phyloP scores from a whole-genome alignment of 2,113 vertebrate species.

The Crotalus helleri region DNA sequence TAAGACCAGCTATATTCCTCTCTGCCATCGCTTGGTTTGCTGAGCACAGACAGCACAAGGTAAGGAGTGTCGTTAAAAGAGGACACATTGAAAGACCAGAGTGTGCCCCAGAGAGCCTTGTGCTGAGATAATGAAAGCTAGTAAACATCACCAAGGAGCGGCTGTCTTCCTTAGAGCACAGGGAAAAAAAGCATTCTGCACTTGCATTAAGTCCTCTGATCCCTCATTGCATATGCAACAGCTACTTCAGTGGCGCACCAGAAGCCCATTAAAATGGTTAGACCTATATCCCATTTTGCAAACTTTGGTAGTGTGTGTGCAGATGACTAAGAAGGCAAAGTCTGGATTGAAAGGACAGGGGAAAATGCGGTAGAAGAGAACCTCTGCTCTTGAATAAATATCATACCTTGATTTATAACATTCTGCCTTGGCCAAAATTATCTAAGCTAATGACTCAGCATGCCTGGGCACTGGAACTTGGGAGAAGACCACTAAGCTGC shows the following conservation, averaged over 20 bases:
- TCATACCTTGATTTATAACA: background rate
- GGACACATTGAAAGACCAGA: slow-evolving; percentile 68
- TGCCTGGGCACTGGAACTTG: background rate
- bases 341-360: background rate
- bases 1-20: slow-evolving; percentile 69
- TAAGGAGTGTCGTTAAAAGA: slow-evolving; percentile 65
- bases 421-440: background rate
- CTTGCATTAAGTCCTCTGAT: slow-evolving; percentile 44
- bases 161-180: slow-evolving; percentile 61
- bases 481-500: background rate
- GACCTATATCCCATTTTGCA: slow-evolving; percentile 1
- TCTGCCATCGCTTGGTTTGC: slow-evolving; percentile 71
- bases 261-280: slow-evolving; percentile 54
- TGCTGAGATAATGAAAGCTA: slow-evolving; percentile 70
- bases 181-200: slow-evolving; percentile 7
- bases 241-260: slow-evolving; percentile 46
- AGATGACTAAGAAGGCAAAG: background rate
- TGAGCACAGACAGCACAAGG: slow-evolving; percentile 66
- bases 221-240: slow-evolving; percentile 50
- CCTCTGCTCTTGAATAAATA: background rate
- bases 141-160: slow-evolving; percentile 62
- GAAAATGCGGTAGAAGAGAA: background rate
- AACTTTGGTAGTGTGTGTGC: background rate
- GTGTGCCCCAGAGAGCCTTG: slow-evolving; percentile 69
- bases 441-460: background rate